These are phyloP conservation scores for Lomographa bimaculata DNA, from an alignment of 2,888 invertebrate species.

Conservation along the genomic window DNA sequence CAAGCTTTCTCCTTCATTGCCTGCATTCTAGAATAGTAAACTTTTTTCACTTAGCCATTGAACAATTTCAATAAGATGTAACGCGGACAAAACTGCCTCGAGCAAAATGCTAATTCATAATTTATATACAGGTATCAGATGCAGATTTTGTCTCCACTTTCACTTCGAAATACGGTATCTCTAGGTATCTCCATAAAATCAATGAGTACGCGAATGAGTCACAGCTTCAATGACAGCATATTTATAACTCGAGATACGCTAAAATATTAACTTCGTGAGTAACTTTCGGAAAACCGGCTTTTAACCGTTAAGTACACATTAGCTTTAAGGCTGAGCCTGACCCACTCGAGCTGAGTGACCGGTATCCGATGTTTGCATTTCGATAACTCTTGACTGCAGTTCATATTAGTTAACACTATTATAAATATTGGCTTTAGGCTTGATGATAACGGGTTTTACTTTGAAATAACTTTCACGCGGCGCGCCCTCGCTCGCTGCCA, in stretches of 20 bases:
- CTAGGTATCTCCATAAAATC: conserved; percentile 40
- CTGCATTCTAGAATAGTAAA: background rate
- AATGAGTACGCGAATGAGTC: conserved; percentile 43
- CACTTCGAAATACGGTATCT: conserved; percentile 54
- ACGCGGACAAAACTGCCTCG: conserved; percentile 24
- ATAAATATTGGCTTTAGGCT: conserved; percentile 41
- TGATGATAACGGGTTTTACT: conserved; percentile 45
- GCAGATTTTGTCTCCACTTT: conserved; percentile 52
- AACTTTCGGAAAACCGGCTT: conserved; percentile 58
- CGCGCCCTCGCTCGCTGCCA: conserved; percentile 8
- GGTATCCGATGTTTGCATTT: conserved; percentile 53
- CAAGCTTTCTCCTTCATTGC: conserved; percentile 18
- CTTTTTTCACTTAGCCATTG: conserved; percentile 18
- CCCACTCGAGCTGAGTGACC: conserved; percentile 51
- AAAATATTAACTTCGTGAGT: conserved; percentile 42
- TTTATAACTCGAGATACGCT: conserved; percentile 34
- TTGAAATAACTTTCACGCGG: conserved; percentile 44
- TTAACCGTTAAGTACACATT: conserved; percentile 68
- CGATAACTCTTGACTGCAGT: conserved; percentile 55
- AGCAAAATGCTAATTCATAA: conserved; percentile 32
- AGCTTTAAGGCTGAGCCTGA: conserved; percentile 55
- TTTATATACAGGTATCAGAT: conserved; percentile 18
- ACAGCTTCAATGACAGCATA: conserved; percentile 39
- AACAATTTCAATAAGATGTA: conserved; percentile 29
- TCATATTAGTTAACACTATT: conserved; percentile 42